Evolutionary conservation across 1,140 invertebrate species (phyloP).

Genomic region (Drosophila virilis): DNA sequence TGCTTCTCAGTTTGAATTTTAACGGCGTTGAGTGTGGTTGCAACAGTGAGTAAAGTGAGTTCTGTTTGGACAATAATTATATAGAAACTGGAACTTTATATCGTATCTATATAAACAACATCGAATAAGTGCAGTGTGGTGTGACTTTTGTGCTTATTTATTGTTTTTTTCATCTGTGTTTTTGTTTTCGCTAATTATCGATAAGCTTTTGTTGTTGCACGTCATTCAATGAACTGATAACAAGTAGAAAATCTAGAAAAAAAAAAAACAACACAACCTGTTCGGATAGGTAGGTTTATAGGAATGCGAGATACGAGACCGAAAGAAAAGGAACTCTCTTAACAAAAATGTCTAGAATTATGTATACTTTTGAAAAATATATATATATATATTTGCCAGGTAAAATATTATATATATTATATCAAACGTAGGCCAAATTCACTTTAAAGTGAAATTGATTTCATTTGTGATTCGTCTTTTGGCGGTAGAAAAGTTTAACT

Average conservation of each 20-base stretch:
- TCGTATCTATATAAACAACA: conserved; percentile 8
- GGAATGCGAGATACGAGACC: background rate
- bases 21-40: conserved; percentile 55
- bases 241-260: conserved; percentile 4
- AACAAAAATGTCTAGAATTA: too few species aligned
- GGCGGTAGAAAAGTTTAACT: background rate
- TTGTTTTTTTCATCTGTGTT: background rate
- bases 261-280: background rate
- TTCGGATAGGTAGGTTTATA: conserved; percentile 5
- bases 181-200: conserved; percentile 9
- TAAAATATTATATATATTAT: too few species aligned
- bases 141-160: conserved; percentile 1
- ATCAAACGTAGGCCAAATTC: too few species aligned
- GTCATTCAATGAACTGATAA: conserved; percentile 23
- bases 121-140: background rate
- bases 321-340: too few species aligned
- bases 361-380: too few species aligned
- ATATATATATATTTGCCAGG: too few species aligned
- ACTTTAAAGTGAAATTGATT: background rate
- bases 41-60: conserved; percentile 47
- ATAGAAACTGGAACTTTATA: conserved; percentile 15
- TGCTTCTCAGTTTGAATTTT: conserved; percentile 65
- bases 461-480: background rate
- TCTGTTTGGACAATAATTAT: background rate
- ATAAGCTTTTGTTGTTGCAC: conserved; percentile 15